Conservation (phyloP, 2,797 vertebrate species). For the Phoxinus dragarum region DNA sequence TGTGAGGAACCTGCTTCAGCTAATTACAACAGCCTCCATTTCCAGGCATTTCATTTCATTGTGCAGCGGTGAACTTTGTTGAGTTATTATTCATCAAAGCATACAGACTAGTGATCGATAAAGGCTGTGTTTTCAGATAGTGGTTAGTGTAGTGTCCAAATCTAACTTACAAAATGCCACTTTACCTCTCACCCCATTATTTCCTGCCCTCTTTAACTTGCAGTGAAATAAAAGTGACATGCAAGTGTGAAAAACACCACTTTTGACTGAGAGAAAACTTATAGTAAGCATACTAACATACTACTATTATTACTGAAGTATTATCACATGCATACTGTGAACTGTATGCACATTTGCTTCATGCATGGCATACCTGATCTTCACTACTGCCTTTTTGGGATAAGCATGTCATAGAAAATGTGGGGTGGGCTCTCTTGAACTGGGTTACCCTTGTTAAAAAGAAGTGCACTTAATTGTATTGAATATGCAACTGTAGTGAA, state of each 20-base stretch:
- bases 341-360: neutral
- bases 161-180: constrained; percentile 7
- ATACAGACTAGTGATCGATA: neutral
- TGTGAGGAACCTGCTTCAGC: constrained; percentile 52
- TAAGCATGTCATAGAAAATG: neutral
- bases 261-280: neutral
- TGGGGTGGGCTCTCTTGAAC: no score
- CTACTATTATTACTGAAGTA: neutral
- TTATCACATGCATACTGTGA: neutral
- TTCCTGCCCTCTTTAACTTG: neutral
- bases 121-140: neutral
- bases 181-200: neutral
- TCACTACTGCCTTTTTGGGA: neutral
- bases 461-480: no score
- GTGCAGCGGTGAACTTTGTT: neutral
- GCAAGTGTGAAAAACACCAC: neutral
- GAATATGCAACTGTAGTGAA: no score
- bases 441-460: no score
- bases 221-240: neutral
- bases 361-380: neutral
- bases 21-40: constrained; percentile 45
- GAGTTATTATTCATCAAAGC: constrained; percentile 10
- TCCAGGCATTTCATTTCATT: neutral
- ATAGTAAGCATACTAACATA: neutral
- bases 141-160: neutral